These are phyloP conservation scores for Natator depressus DNA, from an alignment of 2,113 vertebrate genomes.

Conservation along the genomic window DNA sequence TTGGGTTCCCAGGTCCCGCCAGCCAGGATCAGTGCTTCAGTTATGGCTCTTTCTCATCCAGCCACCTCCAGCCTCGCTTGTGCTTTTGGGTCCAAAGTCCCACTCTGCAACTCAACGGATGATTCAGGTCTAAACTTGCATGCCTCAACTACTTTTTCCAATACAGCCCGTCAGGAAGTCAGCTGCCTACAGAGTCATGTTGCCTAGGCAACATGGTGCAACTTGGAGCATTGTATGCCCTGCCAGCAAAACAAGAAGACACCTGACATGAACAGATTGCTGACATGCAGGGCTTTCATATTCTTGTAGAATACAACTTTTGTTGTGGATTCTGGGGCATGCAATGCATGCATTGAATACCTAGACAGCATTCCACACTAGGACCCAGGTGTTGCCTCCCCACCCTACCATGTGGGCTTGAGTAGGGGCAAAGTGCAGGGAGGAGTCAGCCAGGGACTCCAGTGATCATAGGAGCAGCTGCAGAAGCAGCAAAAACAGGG, in stretches of 20 bases:
- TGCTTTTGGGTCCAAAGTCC: conserved; percentile 85
- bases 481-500: not conserved
- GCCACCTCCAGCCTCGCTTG: conserved; percentile 70
- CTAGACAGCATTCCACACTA: not conserved
- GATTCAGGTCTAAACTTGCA: not conserved
- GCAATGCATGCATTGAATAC: not conserved
- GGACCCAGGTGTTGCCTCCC: not conserved
- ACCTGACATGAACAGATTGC: not conserved
- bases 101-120: conserved; percentile 21
- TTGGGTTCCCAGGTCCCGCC: not conserved
- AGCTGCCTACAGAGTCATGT: not conserved
- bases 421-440: not conserved
- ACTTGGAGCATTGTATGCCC: not conserved
- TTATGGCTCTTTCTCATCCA: conserved; percentile 49
- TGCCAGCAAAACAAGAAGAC: not conserved
- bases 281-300: not conserved
- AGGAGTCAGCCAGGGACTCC: not conserved
- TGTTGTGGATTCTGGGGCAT: not conserved
- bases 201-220: not conserved
- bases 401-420: not conserved
- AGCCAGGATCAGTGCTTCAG: not conserved
- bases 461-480: not conserved
- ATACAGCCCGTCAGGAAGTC: not conserved
- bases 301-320: not conserved
- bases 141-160: not conserved